Conservation (phyloP, 2,888 invertebrate species). For the Perdita meconis region DNA sequence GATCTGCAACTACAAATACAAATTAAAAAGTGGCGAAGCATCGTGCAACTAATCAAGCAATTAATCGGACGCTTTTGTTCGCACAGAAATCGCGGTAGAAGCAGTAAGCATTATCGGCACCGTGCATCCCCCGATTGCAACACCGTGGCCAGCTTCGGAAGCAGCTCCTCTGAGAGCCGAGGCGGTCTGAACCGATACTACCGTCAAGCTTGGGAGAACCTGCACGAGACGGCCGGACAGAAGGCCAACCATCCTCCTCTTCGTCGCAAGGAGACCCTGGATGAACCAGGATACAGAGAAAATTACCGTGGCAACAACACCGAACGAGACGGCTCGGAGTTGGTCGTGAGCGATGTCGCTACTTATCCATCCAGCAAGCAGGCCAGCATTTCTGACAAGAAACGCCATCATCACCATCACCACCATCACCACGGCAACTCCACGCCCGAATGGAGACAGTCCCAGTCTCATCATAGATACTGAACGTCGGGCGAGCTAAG, state of each 20-base stretch:
- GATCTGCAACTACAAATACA: neutral
- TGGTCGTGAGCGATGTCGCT: conserved; percentile 89
- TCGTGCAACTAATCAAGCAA: neutral
- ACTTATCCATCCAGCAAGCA: conserved; percentile 84
- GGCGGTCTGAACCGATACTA: conserved; percentile 94
- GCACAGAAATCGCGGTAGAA: conserved; percentile 88
- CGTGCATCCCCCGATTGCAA: conserved; percentile 96
- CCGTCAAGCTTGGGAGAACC: conserved; percentile 96
- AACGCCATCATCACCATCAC: conserved; percentile 91
- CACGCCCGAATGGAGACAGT: conserved; percentile 87
- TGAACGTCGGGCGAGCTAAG: conserved; percentile 70
- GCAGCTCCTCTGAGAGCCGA: conserved; percentile 93
- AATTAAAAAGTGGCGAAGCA: neutral
- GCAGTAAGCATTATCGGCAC: conserved; percentile 94
- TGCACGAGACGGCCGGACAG: conserved; percentile 91
- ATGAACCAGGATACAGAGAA: conserved; percentile 86
- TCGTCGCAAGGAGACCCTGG: conserved; percentile 89
- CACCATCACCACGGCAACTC: conserved; percentile 86
- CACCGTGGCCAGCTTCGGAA: conserved; percentile 95
- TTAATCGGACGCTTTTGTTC: conserved; percentile 24
- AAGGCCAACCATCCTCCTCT: conserved; percentile 87
- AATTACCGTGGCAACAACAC: conserved; percentile 80
- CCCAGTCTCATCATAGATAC: conserved; percentile 85
- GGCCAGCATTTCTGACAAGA: conserved; percentile 85
- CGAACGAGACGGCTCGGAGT: conserved; percentile 89